phyloP scores from a whole-genome alignment of 2,888 invertebrate species.

The Prosopocoilus inquinatus region DNA sequence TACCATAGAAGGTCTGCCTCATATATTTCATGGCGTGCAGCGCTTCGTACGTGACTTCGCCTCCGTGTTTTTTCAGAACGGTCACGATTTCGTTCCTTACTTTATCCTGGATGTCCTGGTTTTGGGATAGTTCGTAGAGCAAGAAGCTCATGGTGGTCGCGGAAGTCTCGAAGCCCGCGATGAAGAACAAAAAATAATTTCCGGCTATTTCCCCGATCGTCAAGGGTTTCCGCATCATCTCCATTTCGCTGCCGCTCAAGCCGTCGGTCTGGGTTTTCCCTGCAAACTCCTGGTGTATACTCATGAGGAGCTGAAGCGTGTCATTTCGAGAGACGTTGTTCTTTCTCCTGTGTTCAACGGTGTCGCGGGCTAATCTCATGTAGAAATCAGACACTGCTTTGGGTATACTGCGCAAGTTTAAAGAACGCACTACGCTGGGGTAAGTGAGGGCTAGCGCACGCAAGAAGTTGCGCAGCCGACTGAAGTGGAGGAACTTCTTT shows the following conservation, averaged over 20 bases:
- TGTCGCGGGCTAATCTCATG: constrained; percentile 30
- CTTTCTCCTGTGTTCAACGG: constrained; percentile 33
- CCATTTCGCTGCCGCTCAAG: constrained; percentile 19
- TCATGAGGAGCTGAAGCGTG: constrained; percentile 44
- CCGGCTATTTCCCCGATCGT: constrained; percentile 44
- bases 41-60: constrained; percentile 46
- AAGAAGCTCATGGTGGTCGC: constrained; percentile 58
- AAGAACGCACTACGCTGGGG: constrained; percentile 17
- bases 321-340: constrained; percentile 36
- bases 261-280: constrained; percentile 16
- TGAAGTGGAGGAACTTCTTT: constrained; percentile 18
- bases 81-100: constrained; percentile 46
- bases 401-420: constrained; percentile 27
- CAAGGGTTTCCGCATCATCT: constrained; percentile 14
- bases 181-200: constrained; percentile 59
- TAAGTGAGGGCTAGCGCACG: constrained; percentile 52
- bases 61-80: constrained; percentile 36
- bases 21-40: constrained; percentile 52
- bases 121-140: constrained; percentile 54
- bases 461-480: constrained; percentile 11
- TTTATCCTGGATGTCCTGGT: constrained; percentile 49
- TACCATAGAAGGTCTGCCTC: constrained; percentile 35
- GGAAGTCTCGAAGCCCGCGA: constrained; percentile 63
- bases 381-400: constrained; percentile 34
- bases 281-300: no score